Evolutionary conservation across 2,113 vertebrate species (phyloP).

Genomic region (Albula glossodonta): DNA sequence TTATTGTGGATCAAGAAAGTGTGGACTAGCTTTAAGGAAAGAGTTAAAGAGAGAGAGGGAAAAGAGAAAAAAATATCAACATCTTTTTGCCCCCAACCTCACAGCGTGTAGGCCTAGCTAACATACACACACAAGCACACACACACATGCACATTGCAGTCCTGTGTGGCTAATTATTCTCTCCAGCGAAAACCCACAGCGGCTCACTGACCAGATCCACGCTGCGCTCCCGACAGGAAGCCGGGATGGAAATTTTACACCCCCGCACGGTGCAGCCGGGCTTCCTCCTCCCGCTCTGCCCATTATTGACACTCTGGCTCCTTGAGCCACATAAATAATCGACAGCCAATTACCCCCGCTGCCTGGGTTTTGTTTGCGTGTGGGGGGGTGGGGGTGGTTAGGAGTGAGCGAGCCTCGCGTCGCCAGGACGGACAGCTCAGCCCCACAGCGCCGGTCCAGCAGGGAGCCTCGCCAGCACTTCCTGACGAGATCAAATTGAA

Average conservation of each 20-base stretch:
- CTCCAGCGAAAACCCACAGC: constrained; percentile 56
- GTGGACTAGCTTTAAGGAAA: constrained; percentile 18
- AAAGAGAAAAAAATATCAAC: constrained; percentile 27
- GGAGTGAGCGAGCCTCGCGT: not conserved
- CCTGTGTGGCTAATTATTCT: constrained; percentile 76
- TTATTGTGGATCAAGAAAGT: not conserved
- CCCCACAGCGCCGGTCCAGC: constrained; percentile 28
- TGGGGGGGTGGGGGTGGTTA: not conserved
- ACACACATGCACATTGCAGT: constrained; percentile 29
- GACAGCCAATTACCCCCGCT: constrained; percentile 79
- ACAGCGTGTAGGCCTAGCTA: constrained; percentile 63
- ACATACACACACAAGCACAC: constrained; percentile 34
- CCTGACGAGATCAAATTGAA: constrained; percentile 55
- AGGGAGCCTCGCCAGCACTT: constrained; percentile 39
- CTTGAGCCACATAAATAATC: constrained; percentile 80
- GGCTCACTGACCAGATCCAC: constrained; percentile 64
- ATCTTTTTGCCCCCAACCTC: constrained; percentile 36
- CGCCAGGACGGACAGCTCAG: constrained; percentile 16
- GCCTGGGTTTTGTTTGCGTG: constrained; percentile 77
- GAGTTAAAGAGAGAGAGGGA: constrained; percentile 42
- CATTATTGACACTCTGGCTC: constrained; percentile 77
- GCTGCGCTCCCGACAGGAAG: constrained; percentile 61
- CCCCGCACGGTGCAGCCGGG: constrained; percentile 59
- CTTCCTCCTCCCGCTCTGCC: constrained; percentile 62
- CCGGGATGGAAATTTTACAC: constrained; percentile 60